Evolutionary conservation across 1,140 invertebrate genomes (phyloP).

Genomic region (Dysdera silvatica): DNA sequence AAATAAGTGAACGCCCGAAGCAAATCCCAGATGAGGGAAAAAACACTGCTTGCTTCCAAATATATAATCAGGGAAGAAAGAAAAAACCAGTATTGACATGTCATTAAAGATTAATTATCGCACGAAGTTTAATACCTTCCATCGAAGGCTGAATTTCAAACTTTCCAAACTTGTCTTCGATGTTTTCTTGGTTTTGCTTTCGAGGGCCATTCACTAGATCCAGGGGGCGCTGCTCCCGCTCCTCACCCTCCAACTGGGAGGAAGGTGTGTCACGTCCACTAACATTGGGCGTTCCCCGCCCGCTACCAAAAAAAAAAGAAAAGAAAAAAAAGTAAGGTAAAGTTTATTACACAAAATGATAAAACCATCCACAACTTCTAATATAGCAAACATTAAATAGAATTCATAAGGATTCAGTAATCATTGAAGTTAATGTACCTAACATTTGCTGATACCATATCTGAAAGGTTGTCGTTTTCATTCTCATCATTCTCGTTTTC

Average conservation of each 20-base stretch:
- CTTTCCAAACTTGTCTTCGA: conserved; percentile 98
- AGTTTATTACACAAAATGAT: no score
- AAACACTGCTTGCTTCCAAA: no score
- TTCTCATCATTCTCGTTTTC: conserved; percentile 82
- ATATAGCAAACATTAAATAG: neutral
- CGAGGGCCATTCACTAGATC: conserved; percentile 54
- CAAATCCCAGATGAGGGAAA: no score
- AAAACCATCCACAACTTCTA: neutral
- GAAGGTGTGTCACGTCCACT: conserved; percentile 89
- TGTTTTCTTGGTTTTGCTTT: conserved; percentile 76
- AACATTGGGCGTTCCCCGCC: conserved; percentile 76
- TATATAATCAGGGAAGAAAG: no score
- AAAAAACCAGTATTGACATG: no score
- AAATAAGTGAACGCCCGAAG: no score
- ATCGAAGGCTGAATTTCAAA: conserved; percentile 88
- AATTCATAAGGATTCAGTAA: no score
- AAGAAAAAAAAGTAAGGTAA: neutral
- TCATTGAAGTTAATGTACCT: conserved; percentile 27
- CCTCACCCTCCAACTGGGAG: conserved; percentile 61
- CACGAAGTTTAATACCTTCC: conserved; percentile 59
- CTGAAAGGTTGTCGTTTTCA: conserved; percentile 86
- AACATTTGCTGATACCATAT: conserved; percentile 86
- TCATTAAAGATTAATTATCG: no score
- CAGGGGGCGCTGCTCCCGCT: conserved; percentile 44
- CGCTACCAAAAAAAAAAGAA: conserved; percentile 51